Evolutionary conservation across 2,797 vertebrate genomes (phyloP), one percentile per base, ranked within the genome.

Genomic region (Peromyscus melanophrys): DNA sequence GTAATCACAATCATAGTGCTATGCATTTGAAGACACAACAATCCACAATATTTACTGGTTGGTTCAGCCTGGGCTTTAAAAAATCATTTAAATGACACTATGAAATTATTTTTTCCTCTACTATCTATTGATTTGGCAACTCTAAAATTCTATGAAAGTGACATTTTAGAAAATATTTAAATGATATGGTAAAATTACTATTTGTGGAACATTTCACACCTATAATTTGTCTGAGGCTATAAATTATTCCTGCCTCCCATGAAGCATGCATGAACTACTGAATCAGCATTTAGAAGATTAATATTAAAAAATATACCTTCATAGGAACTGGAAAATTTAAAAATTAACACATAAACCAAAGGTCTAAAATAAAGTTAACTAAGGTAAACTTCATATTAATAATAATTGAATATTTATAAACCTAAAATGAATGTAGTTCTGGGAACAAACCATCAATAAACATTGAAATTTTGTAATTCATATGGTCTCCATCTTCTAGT

Each of bases 141-240:
- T 94, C 21, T 96, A 92, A 96, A 96, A 92, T 83, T 89, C 88
- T 83, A 59, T 84, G 84, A 92, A 86, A 75, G 67, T 0, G 4
- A 80, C 89, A 37, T 73, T 95, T 89, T 57, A 84, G 61, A 3
- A 82, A 97, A 97, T 95, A n/a, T 17, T 23, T 92, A 82, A 92
- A 89, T 92, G 17, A 84, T 83, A 82, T 27, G 40, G 34, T 78
- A 61, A 92, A 96, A 93, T 63, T 96, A 25, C 61, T 90, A 76
- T 89, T 95, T 96, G 69, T 96, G 21, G 10, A 91, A 92, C 19
- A 89, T 80, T 97, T 95, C 49, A 94, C 49, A 95, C 40, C 23
- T 92, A 90, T 78, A 95, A 97, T 97, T 97, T 94, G 89, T 96
- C n/a, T 90, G 55, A 94, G 49, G 78, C 46, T 94, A 78, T 95